phyloP scores from a whole-genome alignment of 2,797 vertebrate genomes.

The Babyrousa celebensis region DNA sequence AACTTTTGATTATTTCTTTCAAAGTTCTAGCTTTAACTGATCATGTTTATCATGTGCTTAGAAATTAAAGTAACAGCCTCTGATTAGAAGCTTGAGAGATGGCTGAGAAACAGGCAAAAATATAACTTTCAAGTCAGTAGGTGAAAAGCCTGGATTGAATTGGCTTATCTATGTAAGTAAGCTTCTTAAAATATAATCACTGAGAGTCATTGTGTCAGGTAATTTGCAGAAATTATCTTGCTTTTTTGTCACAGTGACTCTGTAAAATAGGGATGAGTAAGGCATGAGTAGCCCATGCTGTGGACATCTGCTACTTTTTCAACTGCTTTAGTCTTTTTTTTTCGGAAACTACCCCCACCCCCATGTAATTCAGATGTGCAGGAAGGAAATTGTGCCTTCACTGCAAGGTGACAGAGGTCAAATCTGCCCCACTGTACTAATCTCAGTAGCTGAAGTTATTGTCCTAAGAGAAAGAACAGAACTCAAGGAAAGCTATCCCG shows the following conservation, averaged over 20 bases:
- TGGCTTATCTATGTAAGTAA: neutral
- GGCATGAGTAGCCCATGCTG: no score
- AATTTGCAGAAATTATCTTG: neutral
- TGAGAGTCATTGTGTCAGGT: neutral
- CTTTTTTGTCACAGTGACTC: neutral
- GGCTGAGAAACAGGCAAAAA: slow-evolving; percentile 32
- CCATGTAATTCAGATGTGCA: neutral
- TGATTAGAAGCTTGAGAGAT: slow-evolving; percentile 18
- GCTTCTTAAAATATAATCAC: neutral
- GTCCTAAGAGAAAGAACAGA: neutral
- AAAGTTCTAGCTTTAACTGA: slow-evolving; percentile 96
- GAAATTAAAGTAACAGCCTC: neutral
- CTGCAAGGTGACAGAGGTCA: neutral
- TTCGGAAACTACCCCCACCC: neutral
- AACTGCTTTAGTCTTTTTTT: slow-evolving; percentile 4
- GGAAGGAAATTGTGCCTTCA: neutral
- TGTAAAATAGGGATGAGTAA: neutral
- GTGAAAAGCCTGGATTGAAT: neutral
- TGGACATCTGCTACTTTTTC: neutral
- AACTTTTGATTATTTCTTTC: slow-evolving; percentile 97
- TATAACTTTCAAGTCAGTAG: neutral
- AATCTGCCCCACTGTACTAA: neutral
- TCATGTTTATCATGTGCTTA: slow-evolving; percentile 84
- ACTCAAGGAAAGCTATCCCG: neutral
- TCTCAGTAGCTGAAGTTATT: neutral